Evolutionary conservation across 2,888 invertebrate species (phyloP).

Genomic region (Magallana nippona): DNA sequence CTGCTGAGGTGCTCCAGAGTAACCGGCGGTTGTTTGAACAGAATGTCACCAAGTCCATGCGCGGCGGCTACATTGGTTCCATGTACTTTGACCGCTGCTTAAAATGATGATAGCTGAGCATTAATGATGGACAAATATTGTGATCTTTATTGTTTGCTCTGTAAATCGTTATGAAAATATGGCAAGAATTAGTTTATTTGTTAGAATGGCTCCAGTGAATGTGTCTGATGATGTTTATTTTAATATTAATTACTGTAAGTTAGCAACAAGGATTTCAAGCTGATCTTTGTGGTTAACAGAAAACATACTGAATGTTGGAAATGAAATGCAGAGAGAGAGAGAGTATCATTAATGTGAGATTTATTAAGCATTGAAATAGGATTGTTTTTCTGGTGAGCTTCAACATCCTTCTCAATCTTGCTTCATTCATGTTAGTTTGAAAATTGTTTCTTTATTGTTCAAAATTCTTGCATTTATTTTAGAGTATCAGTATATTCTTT

Average conservation of each 20-base stretch:
- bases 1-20: conserved; percentile 96
- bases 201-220: background rate
- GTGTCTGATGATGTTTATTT: background rate
- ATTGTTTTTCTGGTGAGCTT: no score
- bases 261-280: background rate
- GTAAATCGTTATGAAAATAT: conserved; percentile 4
- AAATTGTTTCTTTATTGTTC: no score
- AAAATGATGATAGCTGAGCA: conserved; percentile 63
- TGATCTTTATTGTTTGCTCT: background rate
- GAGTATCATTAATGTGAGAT: no score
- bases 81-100: conserved; percentile 97
- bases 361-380: no score
- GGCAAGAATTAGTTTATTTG: background rate
- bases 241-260: no score
- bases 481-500: no score
- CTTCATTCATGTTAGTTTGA: no score
- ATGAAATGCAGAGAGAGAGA: no score
- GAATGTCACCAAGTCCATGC: conserved; percentile 97
- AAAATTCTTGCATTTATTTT: no score
- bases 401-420: no score
- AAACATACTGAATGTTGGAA: background rate
- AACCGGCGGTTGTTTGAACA: conserved; percentile 96
- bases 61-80: conserved; percentile 96
- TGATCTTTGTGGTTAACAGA: background rate
- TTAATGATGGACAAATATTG: conserved; percentile 5